Evolutionary conservation across 2,888 invertebrate species (phyloP).

Genomic region (Agrotis segetum): DNA sequence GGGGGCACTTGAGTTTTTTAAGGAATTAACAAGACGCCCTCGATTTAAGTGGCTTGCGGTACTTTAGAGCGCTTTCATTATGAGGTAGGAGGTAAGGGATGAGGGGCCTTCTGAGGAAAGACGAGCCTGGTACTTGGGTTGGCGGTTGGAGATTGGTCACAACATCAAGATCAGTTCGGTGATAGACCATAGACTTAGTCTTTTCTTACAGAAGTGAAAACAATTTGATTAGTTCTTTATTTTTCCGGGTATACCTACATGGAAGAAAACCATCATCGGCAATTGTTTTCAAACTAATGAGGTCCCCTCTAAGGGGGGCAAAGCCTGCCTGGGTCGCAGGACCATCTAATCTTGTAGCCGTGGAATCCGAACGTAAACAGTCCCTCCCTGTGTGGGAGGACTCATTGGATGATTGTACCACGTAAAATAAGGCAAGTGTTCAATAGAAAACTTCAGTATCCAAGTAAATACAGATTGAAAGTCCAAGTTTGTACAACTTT

Average conservation of each 20-base stretch:
- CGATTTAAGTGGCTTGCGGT: constrained; percentile 63
- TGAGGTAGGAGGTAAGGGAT: constrained; percentile 53
- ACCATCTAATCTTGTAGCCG: no score
- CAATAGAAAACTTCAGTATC: not conserved
- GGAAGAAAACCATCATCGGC: not conserved
- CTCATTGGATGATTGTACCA: no score
- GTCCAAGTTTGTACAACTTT: constrained; percentile 14
- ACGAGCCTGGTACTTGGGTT: constrained; percentile 14
- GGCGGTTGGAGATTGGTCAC: constrained; percentile 40
- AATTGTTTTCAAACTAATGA: no score
- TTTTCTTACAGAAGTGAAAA: not conserved
- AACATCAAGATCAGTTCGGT: constrained; percentile 8
- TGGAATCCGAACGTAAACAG: no score
- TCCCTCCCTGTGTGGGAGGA: no score
- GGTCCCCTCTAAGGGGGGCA: no score
- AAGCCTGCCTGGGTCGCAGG: no score
- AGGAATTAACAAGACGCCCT: constrained; percentile 72
- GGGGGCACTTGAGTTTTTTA: constrained; percentile 69
- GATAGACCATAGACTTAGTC: constrained; percentile 7
- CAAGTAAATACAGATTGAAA: constrained; percentile 15
- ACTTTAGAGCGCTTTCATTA: constrained; percentile 57
- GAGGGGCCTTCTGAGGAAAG: constrained; percentile 44
- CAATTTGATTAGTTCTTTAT: not conserved
- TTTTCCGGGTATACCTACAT: not conserved
- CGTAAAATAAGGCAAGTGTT: not conserved